A percentile compares a stretch with the other conserved stretches of the same genome.
phyloP scores from a whole-genome alignment of 1,140 invertebrate species.

The Meteorus sp. region DNA sequence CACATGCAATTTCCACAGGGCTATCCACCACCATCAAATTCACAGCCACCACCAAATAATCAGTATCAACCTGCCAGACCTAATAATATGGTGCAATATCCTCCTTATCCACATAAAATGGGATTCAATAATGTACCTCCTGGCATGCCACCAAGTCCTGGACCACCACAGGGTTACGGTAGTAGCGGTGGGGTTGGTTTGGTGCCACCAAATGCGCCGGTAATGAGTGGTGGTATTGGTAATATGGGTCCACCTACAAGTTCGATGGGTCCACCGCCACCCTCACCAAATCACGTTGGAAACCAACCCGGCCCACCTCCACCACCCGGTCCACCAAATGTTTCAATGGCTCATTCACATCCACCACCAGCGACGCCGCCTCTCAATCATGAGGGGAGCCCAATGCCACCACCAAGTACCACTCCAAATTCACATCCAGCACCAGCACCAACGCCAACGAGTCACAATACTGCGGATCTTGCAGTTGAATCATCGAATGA shows the following conservation, averaged over 20 bases:
- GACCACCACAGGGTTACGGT: constrained; percentile 55
- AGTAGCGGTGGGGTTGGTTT: constrained; percentile 51
- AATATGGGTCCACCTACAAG: constrained; percentile 56
- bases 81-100: constrained; percentile 57
- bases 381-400: constrained; percentile 60
- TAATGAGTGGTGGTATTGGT: constrained; percentile 43
- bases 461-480: constrained; percentile 48
- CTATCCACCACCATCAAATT: constrained; percentile 52
- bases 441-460: constrained; percentile 45
- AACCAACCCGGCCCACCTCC: constrained; percentile 56
- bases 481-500: constrained; percentile 62
- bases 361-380: constrained; percentile 50
- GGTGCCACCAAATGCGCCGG: constrained; percentile 57
- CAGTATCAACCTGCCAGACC: constrained; percentile 55
- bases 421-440: constrained; percentile 63
- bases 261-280: constrained; percentile 60
- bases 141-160: constrained; percentile 52
- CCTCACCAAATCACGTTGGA: constrained; percentile 62
- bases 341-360: constrained; percentile 31
- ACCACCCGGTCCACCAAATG: constrained; percentile 43
- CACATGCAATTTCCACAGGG: constrained; percentile 56
- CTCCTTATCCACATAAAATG: constrained; percentile 57
- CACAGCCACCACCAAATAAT: constrained; percentile 54
- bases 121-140: constrained; percentile 53
- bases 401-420: constrained; percentile 65